Conservation (phyloP, 2,113 vertebrate species). For the Aldabrachelys gigantea region DNA sequence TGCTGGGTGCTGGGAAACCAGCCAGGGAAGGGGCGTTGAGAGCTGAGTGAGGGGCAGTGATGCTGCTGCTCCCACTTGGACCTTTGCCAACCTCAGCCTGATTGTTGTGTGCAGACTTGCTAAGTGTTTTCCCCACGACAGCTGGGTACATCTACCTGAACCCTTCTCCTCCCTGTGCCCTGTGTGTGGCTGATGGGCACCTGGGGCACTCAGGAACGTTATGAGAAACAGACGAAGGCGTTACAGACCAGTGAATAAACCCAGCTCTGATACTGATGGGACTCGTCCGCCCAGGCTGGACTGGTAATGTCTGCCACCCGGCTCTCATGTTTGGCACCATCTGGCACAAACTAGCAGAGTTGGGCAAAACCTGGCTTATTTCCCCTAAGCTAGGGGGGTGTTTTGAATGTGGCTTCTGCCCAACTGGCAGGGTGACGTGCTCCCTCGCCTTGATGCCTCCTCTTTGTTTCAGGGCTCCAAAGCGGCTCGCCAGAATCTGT, state of each 20-base stretch:
- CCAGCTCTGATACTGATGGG: neutral
- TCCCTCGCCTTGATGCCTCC: neutral
- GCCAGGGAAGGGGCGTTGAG: neutral
- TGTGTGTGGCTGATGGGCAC: neutral
- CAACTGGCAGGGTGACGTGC: too few species aligned
- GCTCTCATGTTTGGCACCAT: neutral
- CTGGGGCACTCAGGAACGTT: neutral
- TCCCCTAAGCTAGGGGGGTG: neutral
- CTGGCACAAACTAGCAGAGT: neutral
- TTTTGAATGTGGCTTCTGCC: neutral
- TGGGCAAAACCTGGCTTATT: neutral
- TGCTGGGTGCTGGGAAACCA: neutral
- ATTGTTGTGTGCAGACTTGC: neutral
- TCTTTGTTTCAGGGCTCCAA: constrained; percentile 45
- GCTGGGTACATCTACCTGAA: neutral
- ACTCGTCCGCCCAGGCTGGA: neutral
- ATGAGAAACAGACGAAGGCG: neutral
- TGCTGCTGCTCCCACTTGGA: neutral
- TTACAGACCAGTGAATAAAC: neutral
- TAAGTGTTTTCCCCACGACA: neutral
- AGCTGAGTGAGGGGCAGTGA: neutral
- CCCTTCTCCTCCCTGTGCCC: neutral
- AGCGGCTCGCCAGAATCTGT: constrained; percentile 73
- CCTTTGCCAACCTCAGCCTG: too few species aligned
- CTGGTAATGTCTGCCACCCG: neutral